A percentile compares a stretch with the other conserved stretches of the same genome.
These are phyloP conservation scores for Tragelaphus strepsiceros DNA, from an alignment of 2,113 vertebrate species.

Conservation along the genomic window DNA sequence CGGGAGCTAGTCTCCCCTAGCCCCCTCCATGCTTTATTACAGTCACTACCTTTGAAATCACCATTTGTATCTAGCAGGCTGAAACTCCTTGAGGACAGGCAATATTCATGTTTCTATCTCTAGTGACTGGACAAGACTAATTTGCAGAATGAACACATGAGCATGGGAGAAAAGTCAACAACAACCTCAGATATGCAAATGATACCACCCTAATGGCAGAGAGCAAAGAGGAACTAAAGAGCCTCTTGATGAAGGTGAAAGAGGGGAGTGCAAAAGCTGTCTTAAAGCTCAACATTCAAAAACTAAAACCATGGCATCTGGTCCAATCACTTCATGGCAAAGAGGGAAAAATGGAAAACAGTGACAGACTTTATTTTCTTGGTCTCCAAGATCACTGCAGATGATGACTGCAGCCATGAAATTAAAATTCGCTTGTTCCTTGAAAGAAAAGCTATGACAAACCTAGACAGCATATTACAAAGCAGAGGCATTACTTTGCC, in stretches of 20 bases:
- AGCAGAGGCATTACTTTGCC: background rate
- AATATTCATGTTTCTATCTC: background rate
- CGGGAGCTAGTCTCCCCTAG: background rate
- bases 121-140: background rate
- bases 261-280: background rate
- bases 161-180: background rate
- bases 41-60: background rate
- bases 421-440: background rate
- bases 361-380: background rate
- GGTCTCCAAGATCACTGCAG: background rate
- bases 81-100: background rate
- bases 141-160: background rate
- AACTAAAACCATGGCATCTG: background rate
- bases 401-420: background rate
- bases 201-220: background rate
- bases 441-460: background rate
- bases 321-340: background rate
- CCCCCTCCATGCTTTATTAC: background rate
- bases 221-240: background rate
- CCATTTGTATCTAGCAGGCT: background rate
- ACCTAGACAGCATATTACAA: background rate
- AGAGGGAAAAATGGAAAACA: background rate
- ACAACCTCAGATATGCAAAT: background rate
- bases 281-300: background rate
- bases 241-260: background rate